Conservation (phyloP, 2,888 invertebrate genomes). For the Tetanocera ferruginea region DNA sequence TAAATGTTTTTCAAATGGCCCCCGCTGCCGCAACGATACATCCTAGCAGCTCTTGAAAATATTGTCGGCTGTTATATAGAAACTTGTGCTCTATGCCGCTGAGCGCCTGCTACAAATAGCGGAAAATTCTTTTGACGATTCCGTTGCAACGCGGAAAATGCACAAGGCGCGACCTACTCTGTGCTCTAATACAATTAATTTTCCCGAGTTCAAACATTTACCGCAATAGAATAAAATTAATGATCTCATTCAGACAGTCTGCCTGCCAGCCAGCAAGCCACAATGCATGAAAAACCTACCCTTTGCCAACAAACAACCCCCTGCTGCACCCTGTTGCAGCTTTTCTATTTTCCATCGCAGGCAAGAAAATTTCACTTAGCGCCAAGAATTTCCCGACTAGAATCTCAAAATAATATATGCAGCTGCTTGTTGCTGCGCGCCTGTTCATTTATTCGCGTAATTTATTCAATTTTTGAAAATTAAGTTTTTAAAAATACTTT, state of each 20-base stretch:
- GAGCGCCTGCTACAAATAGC: slow-evolving; percentile 65
- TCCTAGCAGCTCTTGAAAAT: slow-evolving; percentile 13
- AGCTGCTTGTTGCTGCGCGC: slow-evolving; percentile 55
- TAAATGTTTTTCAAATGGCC: not conserved
- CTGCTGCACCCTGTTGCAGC: slow-evolving; percentile 20
- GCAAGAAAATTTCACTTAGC: not conserved
- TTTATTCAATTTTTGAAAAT: slow-evolving; percentile 64
- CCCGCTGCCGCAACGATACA: not conserved
- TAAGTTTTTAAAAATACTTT: slow-evolving; percentile 43
- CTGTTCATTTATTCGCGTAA: slow-evolving; percentile 65
- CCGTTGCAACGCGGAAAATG: slow-evolving; percentile 60
- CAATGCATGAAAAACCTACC: slow-evolving; percentile 12
- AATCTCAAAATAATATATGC: not conserved
- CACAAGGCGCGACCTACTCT: slow-evolving; percentile 31
- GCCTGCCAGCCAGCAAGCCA: not conserved
- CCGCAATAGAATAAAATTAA: too few relatives aligned
- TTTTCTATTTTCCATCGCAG: slow-evolving; percentile 12
- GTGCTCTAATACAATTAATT: slow-evolving; percentile 49
- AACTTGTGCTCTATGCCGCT: slow-evolving; percentile 42
- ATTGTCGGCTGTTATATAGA: not conserved
- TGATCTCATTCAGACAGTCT: not conserved
- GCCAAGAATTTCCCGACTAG: not conserved
- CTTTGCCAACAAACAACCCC: not conserved
- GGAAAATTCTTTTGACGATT: slow-evolving; percentile 69
- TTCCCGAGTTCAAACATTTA: slow-evolving; percentile 47